Evolutionary conservation across 30 jellyfish, hydroid and myxozoan genomes (phyloP).

Genomic region (Rhopilema esculentum): DNA sequence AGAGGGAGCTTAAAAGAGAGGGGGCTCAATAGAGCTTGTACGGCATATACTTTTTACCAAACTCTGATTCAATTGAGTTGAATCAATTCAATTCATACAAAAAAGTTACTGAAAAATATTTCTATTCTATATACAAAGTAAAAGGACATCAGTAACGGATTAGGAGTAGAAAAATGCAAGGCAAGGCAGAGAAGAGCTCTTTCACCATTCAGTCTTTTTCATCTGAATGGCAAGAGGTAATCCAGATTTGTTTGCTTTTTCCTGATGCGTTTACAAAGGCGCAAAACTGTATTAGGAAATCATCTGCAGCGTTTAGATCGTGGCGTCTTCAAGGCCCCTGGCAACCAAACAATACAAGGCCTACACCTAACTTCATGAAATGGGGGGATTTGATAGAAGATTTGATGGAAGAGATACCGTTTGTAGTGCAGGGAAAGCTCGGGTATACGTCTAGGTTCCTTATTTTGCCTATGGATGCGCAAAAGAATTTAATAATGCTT

Average conservation of each 20-base stretch:
- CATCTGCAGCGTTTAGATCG: neutral
- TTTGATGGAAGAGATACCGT: conserved; percentile 1
- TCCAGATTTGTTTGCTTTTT: neutral
- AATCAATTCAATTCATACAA: no score
- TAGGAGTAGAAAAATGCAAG: no score
- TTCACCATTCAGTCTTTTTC: neutral
- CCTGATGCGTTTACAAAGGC: conserved; percentile 3
- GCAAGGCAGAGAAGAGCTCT: neutral
- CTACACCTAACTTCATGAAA: neutral
- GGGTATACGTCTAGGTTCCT: neutral
- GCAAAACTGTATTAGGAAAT: neutral
- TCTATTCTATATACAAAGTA: no score
- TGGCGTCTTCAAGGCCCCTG: neutral
- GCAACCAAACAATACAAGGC: no score
- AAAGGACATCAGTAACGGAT: no score
- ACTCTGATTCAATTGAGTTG: no score
- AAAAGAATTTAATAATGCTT: neutral
- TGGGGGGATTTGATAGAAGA: conserved; percentile 6
- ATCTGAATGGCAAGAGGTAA: conserved; percentile 20
- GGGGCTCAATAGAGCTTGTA: no score
- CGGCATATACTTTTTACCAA: no score
- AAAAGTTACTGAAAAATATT: no score
- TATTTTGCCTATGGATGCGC: neutral
- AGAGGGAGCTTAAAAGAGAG: no score
- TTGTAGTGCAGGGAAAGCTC: neutral